Evolutionary conservation across 2,888 invertebrate genomes (phyloP).

Genomic region (Beris morrisii): DNA sequence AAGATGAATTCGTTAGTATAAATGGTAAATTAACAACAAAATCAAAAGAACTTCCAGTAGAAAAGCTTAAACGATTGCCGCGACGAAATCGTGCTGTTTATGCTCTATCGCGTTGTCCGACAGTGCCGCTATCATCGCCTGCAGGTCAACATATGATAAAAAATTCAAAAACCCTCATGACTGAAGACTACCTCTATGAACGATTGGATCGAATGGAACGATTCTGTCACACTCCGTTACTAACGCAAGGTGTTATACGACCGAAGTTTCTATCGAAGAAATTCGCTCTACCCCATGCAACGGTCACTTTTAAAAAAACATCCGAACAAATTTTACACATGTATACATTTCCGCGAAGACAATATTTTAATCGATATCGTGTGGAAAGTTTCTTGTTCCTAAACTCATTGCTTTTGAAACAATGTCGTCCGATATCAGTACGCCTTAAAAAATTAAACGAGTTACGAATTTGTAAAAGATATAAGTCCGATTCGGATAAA

Average conservation of each 20-base stretch:
- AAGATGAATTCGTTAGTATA: too few species aligned
- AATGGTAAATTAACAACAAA: too few species aligned
- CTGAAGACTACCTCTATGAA: conserved; percentile 57
- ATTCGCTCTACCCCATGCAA: conserved; percentile 43
- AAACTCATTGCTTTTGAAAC: conserved; percentile 50
- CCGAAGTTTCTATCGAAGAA: conserved; percentile 52
- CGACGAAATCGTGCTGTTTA: conserved; percentile 56
- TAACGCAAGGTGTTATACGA: conserved; percentile 41
- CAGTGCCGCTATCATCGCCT: conserved; percentile 61
- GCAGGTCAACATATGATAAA: conserved; percentile 58
- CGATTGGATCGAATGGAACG: conserved; percentile 60
- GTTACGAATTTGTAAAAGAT: conserved; percentile 37
- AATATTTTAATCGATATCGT: conserved; percentile 50
- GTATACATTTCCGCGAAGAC: conserved; percentile 53
- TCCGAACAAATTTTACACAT: conserved; percentile 49
- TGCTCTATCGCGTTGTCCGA: conserved; percentile 57
- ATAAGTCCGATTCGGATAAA: conserved; percentile 3
- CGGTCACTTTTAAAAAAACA: conserved; percentile 52
- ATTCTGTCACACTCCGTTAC: conserved; percentile 57
- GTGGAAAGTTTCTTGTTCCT: conserved; percentile 52
- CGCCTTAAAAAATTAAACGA: conserved; percentile 52
- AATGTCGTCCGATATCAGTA: conserved; percentile 54
- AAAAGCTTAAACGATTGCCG: conserved; percentile 51
- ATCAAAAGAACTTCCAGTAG: conserved; percentile 33
- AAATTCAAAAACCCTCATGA: conserved; percentile 56